Percentiles rank a stretch among this genome's conserved stretches.
Evolutionary conservation across 1,140 invertebrate species (phyloP).

Genomic region (Micrasema longulum): DNA sequence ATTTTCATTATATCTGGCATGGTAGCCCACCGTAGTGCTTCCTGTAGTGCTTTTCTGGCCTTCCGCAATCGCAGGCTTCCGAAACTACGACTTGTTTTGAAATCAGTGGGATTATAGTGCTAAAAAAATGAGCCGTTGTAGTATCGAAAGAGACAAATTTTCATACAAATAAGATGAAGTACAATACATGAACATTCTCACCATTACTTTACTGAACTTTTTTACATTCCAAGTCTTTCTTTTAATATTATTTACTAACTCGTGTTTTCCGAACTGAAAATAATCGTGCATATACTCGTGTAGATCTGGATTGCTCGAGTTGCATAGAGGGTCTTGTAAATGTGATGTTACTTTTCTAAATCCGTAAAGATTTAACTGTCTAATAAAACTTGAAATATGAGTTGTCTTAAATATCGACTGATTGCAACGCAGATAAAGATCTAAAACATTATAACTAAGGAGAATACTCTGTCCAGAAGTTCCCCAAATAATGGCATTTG

Average conservation of each 20-base stretch:
- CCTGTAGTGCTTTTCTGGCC: constrained; percentile 59
- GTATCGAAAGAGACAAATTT: neutral
- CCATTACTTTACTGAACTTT: constrained; percentile 39
- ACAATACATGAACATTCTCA: too few relatives aligned
- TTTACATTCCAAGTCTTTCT: constrained; percentile 66
- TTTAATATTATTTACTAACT: constrained; percentile 69
- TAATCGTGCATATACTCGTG: constrained; percentile 72
- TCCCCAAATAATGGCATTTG: constrained; percentile 70
- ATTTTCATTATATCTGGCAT: constrained; percentile 50
- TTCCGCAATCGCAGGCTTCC: constrained; percentile 61
- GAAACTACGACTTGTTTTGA: constrained; percentile 10
- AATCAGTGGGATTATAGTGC: constrained; percentile 1
- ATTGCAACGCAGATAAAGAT: constrained; percentile 67
- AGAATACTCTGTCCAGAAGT: constrained; percentile 67
- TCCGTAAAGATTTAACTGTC: constrained; percentile 73
- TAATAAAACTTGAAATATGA: constrained; percentile 73
- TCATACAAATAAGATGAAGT: neutral
- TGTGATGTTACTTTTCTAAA: constrained; percentile 73
- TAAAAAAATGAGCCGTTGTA: too few relatives aligned
- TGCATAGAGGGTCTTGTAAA: constrained; percentile 69
- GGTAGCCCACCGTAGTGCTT: constrained; percentile 61
- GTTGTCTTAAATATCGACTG: constrained; percentile 72
- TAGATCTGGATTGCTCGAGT: constrained; percentile 68
- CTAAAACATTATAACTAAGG: constrained; percentile 69
- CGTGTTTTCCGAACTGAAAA: constrained; percentile 67